Conservation (phyloP, 2,888 invertebrate genomes). For the Habroteleia sp. region DNA sequence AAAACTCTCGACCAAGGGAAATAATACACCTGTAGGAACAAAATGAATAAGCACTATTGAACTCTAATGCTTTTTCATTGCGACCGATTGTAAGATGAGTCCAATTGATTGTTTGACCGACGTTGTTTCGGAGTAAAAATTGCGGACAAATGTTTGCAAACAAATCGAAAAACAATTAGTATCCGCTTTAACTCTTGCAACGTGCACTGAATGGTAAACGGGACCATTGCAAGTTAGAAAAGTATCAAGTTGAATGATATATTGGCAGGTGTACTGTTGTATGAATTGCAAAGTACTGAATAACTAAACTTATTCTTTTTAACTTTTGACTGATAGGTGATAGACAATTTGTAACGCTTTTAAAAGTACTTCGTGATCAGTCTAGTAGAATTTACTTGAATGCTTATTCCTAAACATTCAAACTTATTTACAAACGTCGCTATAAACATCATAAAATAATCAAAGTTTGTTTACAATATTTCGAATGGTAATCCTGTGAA, state of each 20-base stretch:
- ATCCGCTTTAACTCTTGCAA: slow-evolving; percentile 13
- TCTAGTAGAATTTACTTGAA: no score
- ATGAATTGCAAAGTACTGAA: slow-evolving; percentile 21
- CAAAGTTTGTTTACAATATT: no score
- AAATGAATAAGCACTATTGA: slow-evolving; percentile 24
- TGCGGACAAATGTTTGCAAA: slow-evolving; percentile 22
- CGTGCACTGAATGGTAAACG: slow-evolving; percentile 24
- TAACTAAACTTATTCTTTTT: slow-evolving; percentile 18
- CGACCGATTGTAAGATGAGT: not conserved
- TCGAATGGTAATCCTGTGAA: no score
- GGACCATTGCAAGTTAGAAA: slow-evolving; percentile 22
- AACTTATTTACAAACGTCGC: no score
- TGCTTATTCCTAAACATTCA: no score
- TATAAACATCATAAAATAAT: no score
- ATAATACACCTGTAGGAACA: slow-evolving; percentile 22
- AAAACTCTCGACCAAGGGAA: slow-evolving; percentile 49
- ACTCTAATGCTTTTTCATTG: slow-evolving; percentile 10
- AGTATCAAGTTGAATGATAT: slow-evolving; percentile 38
- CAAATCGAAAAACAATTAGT: slow-evolving; percentile 39
- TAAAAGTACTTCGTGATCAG: slow-evolving; percentile 11
- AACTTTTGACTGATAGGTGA: slow-evolving; percentile 16
- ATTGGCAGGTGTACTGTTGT: slow-evolving; percentile 11
- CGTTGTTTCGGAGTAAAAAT: slow-evolving; percentile 7
- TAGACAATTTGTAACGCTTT: slow-evolving; percentile 31
- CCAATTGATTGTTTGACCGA: slow-evolving; percentile 1